phyloP scores from a whole-genome alignment of 2,888 invertebrate genomes.

The Strigamia crassipes region DNA sequence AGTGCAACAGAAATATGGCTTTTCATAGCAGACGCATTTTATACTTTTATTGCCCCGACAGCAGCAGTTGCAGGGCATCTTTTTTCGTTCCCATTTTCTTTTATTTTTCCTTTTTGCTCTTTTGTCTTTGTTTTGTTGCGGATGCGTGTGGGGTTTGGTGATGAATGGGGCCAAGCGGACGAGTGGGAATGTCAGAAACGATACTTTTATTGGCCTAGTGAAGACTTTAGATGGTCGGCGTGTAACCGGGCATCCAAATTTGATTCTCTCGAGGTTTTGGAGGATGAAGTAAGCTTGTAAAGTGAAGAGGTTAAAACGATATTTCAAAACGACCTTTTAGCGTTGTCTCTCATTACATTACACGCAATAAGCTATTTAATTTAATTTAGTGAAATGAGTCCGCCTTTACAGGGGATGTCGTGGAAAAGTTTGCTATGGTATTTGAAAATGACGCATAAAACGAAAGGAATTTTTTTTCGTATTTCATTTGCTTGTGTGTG shows the following conservation, averaged over 20 bases:
- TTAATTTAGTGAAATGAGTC: constrained; percentile 2
- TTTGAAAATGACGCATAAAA: too few relatives aligned
- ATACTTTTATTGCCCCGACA: constrained; percentile 38
- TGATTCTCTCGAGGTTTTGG: constrained; percentile 25
- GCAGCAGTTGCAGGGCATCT: constrained; percentile 31
- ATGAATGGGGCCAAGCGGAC: constrained; percentile 31
- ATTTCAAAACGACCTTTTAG: constrained; percentile 4
- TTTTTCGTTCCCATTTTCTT: background rate
- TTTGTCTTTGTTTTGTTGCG: constrained; percentile 6
- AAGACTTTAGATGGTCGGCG: constrained; percentile 23
- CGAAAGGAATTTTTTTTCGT: too few relatives aligned
- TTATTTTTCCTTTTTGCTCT: background rate
- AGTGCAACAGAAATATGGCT: constrained; percentile 31
- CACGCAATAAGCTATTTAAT: background rate
- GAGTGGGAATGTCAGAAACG: constrained; percentile 32
- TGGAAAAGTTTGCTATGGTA: too few relatives aligned
- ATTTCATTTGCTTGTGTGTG: too few relatives aligned
- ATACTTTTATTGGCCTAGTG: constrained; percentile 34
- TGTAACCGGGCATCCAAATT: constrained; percentile 40
- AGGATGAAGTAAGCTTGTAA: constrained; percentile 19
- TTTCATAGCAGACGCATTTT: constrained; percentile 19
- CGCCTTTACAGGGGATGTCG: background rate
- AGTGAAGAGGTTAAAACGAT: constrained; percentile 28
- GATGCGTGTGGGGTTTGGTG: constrained; percentile 39
- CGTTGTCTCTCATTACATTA: background rate